Evolutionary conservation across 1,140 invertebrate genomes (phyloP).

Genomic region (Meteorus sp.): DNA sequence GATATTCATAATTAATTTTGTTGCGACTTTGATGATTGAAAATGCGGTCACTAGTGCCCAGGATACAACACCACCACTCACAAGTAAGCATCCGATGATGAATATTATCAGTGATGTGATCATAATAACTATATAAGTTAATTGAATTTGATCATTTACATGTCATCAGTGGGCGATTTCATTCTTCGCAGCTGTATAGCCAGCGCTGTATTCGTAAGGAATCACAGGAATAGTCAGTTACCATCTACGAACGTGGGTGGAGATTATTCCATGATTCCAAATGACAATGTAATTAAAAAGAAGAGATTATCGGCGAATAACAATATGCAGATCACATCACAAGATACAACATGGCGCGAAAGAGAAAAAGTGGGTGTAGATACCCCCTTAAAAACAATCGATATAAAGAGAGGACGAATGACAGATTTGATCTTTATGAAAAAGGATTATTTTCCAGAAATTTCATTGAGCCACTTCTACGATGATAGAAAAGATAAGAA

Average conservation of each 20-base stretch:
- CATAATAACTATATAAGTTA: not conserved
- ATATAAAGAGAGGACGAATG: conserved; percentile 35
- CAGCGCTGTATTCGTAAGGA: conserved; percentile 43
- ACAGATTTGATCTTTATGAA: conserved; percentile 39
- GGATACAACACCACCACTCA: not conserved
- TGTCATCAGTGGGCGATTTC: conserved; percentile 39
- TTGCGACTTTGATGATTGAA: not conserved
- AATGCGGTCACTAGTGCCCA: not conserved
- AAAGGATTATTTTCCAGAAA: conserved; percentile 44
- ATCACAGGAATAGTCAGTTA: conserved; percentile 29
- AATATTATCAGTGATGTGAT: not conserved
- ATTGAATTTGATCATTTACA: not conserved
- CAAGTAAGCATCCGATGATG: conserved; percentile 15
- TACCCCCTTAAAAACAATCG: conserved; percentile 44
- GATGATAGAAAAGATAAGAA: conserved; percentile 7
- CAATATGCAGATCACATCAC: too few relatives aligned
- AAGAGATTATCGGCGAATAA: not conserved
- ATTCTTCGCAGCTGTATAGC: conserved; percentile 46
- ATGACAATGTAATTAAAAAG: not conserved
- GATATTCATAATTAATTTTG: not conserved
- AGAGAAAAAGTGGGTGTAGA: too few relatives aligned
- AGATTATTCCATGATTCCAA: not conserved
- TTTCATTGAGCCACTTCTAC: not conserved
- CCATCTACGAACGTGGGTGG: not conserved
- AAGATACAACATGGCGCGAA: too few relatives aligned